Evolutionary conservation across 2,888 invertebrate genomes (phyloP), one percentile per base, ranked within the genome.

Genomic region (Andricus curvator): DNA sequence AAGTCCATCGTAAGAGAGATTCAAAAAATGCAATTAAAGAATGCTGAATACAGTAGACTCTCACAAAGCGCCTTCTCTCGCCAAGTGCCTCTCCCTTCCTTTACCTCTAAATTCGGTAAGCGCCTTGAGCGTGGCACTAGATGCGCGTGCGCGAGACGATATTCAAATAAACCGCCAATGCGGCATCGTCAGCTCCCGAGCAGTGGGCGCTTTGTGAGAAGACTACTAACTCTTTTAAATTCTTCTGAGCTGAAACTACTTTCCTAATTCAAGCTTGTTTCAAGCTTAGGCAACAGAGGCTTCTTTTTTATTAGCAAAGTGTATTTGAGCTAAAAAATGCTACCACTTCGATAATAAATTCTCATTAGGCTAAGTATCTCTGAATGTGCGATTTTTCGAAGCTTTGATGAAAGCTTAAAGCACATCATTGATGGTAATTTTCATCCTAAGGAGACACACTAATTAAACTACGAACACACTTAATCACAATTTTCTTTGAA

Each of bases 401-500:
- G 15, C 56, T 37, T 33, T 64, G 6, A 29, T 64, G 8, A 64
- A 64, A 29, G 29, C 25, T 29, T 15, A 64, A 64, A 64, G 13
- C 37, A 74, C 74, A 74, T n/a, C n/a, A 37, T 74, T 33, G 37
- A 56, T 74, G 74, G 74, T 74, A 74, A 74, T 74, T 74, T 56
- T 51, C 33, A 56, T 56, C 56, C 56, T 74, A 74, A 74, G n/a
- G 74, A 74, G 33, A 60, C 13, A 56, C 56, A 22, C 25, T 70
- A 70, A 74, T 74, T 74, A 74, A 74, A 74, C 74, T 74, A 74
- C 74, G 56, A 74, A 74, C 74, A 74, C 74, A 56, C 74, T 74
- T 74, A 74, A 74, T 74, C 74, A 74, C 74, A 74, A 74, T 60
- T 74, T 74, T 74, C 29, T 56, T 60, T 60, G n/a, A 33, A 22